Evolutionary conservation across 2,888 invertebrate species (phyloP).

Genomic region (Entomobrya proxima): DNA sequence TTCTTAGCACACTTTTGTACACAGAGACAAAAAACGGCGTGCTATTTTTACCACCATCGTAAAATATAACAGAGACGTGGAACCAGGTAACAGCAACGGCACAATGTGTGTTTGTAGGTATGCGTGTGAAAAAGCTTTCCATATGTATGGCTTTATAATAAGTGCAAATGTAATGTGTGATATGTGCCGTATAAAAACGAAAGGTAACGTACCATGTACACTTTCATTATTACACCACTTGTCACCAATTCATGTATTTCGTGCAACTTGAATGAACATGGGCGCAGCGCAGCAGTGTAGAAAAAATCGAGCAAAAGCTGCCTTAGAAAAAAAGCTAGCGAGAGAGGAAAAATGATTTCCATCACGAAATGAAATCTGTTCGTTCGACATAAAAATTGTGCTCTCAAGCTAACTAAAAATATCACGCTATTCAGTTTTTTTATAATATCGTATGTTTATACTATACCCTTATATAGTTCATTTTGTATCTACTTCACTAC

Average conservation of each 20-base stretch:
- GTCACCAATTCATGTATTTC: slow-evolving; percentile 49
- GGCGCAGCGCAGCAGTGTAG: neutral
- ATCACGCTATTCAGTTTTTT: slow-evolving; percentile 10
- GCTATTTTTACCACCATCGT: too few relatives aligned
- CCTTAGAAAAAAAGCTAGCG: neutral
- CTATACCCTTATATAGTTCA: neutral
- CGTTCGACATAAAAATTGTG: slow-evolving; percentile 23
- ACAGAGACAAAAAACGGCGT: too few relatives aligned
- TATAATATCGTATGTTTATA: neutral
- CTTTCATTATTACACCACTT: slow-evolving; percentile 27
- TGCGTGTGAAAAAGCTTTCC: neutral
- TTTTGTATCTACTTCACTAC: neutral
- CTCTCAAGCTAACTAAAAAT: neutral
- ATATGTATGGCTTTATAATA: neutral
- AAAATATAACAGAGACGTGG: too few relatives aligned
- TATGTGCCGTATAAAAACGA: neutral
- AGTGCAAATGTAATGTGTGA: neutral
- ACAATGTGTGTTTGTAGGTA: too few relatives aligned
- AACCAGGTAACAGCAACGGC: too few relatives aligned
- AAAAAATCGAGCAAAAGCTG: neutral
- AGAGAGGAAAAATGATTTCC: slow-evolving; percentile 12
- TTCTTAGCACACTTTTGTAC: neutral
- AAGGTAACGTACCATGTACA: neutral
- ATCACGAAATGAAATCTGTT: slow-evolving; percentile 46
- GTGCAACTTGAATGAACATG: slow-evolving; percentile 43